Conservation (phyloP, 2,113 vertebrate genomes). For the Pachyramphus minor region DNA sequence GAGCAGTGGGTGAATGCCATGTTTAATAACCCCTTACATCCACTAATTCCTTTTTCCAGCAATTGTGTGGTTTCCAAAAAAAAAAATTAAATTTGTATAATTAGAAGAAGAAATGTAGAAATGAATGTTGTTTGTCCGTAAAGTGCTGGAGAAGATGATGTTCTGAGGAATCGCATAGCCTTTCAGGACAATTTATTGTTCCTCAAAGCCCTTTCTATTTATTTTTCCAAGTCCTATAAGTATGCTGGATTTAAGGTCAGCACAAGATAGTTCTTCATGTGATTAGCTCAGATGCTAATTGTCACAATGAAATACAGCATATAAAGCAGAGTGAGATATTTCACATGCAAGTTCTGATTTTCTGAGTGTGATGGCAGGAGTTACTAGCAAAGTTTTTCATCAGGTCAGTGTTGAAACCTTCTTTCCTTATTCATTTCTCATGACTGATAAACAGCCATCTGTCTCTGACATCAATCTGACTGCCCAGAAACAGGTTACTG, state of each 20-base stretch:
- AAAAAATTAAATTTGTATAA: neutral
- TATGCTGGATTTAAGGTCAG: neutral
- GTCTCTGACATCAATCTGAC: neutral
- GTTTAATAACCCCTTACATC: slow-evolving; percentile 54
- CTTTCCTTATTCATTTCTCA: neutral
- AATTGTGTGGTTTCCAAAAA: slow-evolving; percentile 65
- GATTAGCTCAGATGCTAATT: neutral
- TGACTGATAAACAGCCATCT: neutral
- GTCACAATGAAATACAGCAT: neutral
- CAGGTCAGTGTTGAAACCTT: neutral
- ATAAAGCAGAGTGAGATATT: neutral
- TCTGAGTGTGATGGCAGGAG: neutral
- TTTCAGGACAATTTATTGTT: neutral
- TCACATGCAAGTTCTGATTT: neutral
- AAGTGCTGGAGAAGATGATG: neutral
- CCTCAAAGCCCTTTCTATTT: neutral
- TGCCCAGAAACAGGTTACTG: neutral
- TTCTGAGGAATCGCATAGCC: neutral
- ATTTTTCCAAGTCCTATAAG: neutral
- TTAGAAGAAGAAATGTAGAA: neutral
- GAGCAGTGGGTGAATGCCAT: slow-evolving; percentile 61
- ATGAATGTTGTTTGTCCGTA: neutral
- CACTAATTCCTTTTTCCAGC: slow-evolving; percentile 66
- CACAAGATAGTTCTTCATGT: neutral
- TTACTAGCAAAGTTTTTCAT: neutral